These are phyloP conservation scores for Platorchestia sp. DNA, from an alignment of 1,140 invertebrate species.

Conservation along the genomic window DNA sequence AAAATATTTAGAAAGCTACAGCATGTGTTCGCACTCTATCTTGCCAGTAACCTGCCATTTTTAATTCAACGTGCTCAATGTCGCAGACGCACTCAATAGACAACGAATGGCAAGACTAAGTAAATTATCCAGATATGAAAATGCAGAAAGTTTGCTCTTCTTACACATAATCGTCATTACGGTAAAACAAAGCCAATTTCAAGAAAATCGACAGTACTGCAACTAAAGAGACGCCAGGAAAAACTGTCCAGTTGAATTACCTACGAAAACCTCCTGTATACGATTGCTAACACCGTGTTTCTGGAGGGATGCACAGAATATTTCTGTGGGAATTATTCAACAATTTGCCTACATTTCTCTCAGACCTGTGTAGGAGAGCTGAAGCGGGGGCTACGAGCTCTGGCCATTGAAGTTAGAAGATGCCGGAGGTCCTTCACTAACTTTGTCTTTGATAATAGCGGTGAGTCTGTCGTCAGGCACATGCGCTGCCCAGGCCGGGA, in stretches of 20 bases:
- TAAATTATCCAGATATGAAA: too few species aligned
- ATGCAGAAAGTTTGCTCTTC: too few species aligned
- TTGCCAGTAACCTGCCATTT: not conserved
- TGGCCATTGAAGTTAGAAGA: not conserved
- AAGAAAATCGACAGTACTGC: not conserved
- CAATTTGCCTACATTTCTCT: not conserved
- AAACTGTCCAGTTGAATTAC: not conserved
- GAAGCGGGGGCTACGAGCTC: not conserved
- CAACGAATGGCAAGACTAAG: not conserved
- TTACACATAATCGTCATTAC: too few species aligned
- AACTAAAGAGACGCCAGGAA: not conserved
- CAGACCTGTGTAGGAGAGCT: not conserved
- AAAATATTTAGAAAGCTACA: too few species aligned
- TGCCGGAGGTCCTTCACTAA: not conserved
- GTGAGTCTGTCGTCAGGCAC: slow-evolving; percentile 9
- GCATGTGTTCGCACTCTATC: not conserved
- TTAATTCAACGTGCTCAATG: not conserved
- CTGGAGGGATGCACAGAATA: not conserved
- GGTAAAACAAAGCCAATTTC: not conserved
- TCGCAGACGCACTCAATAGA: too few species aligned
- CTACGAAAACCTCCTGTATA: not conserved
- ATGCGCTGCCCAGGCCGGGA: slow-evolving; percentile 17
- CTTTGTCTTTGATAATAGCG: not conserved
- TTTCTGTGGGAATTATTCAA: not conserved
- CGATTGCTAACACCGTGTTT: not conserved